phyloP scores from a whole-genome alignment of 1,140 invertebrate genomes.

The Cydia strobilella region DNA sequence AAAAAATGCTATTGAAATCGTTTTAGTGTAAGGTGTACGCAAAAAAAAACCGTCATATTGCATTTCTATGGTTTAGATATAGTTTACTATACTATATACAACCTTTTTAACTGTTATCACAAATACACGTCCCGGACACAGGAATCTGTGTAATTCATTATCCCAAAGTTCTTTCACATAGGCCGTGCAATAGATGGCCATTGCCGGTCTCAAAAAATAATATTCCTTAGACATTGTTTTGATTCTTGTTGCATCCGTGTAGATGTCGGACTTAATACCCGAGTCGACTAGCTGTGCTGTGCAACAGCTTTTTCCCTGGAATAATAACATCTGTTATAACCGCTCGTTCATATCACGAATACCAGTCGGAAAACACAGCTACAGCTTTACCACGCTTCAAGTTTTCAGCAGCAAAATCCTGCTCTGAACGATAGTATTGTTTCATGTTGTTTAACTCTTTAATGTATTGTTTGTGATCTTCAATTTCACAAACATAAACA shows the following conservation, averaged over 20 bases:
- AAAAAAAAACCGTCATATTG: constrained; percentile 13
- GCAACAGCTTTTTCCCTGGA: not conserved
- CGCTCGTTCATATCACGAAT: constrained; percentile 30
- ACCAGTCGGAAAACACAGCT: too few species aligned
- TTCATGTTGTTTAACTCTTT: too few species aligned
- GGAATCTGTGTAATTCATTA: constrained; percentile 10
- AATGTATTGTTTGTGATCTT: too few species aligned
- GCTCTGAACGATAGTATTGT: too few species aligned
- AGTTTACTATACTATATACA: constrained; percentile 22
- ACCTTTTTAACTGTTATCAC: constrained; percentile 9
- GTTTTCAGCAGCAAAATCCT: too few species aligned
- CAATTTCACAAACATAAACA: too few species aligned
- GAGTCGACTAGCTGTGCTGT: constrained; percentile 30
- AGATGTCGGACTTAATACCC: not conserved
- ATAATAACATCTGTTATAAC: constrained; percentile 9
- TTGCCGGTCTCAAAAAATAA: too few species aligned
- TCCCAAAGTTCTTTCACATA: constrained; percentile 23
- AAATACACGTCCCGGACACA: constrained; percentile 32
- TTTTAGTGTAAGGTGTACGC: too few species aligned
- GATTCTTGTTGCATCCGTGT: not conserved
- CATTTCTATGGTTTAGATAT: not conserved
- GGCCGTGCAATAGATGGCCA: constrained; percentile 20
- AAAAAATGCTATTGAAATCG: too few species aligned
- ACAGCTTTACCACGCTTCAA: too few species aligned
- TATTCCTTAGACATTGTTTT: constrained; percentile 23